Base-by-base conservation (phyloP, 2,113 vertebrate species). In the Urocolius indicus region DNA sequence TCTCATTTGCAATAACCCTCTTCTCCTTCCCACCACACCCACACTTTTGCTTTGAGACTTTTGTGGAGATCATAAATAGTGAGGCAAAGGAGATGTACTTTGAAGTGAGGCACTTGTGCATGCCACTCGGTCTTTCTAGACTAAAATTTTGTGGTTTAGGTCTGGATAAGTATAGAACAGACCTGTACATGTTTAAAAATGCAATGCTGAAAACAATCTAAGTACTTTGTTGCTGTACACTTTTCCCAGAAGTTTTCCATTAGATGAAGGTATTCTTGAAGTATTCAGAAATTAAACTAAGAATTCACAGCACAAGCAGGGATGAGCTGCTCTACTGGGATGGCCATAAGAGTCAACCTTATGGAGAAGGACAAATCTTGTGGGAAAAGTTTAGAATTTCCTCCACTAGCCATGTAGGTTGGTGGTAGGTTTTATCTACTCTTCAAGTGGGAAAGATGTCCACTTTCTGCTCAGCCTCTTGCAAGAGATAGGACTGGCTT, bases 141-240 rank as follows among this genome's bases (percentile, higher is more conserved):
- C 30, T 69, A 54, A 79, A 80, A 69, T 66, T 14, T 13, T 16
- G 9, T 49, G 32, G 5, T 83, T 61, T 59, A 57, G 11, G 10
- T 74, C 46, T 15, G 5, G 34, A 45, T 43, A 32, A 61, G 1
- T 23, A 29, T 2, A 45, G 21, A 7, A 58, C 13, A 91, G 22
- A 57, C 6, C 24, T 0, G 0, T 55, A 26, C 6, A 26, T 0
- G 0, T 67, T 67, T 38, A 65, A 66, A 89, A 89, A 68, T 21
- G 12, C 52, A 36, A 15, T 55, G 32, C 14, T 69, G 63, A 61
- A 86, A 86, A 58, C 12, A 46, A 5, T 36, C 1, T 46, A 66
- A 69, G 17, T 72, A 22, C 26, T 58, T 82, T 48, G 32, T 15
- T 22, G 4, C 49, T 66, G 6, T 27, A 9, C 16, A 65, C 32